phyloP scores from a whole-genome alignment of 2,113 vertebrate genomes.

The Tachuris rubrigastra region DNA sequence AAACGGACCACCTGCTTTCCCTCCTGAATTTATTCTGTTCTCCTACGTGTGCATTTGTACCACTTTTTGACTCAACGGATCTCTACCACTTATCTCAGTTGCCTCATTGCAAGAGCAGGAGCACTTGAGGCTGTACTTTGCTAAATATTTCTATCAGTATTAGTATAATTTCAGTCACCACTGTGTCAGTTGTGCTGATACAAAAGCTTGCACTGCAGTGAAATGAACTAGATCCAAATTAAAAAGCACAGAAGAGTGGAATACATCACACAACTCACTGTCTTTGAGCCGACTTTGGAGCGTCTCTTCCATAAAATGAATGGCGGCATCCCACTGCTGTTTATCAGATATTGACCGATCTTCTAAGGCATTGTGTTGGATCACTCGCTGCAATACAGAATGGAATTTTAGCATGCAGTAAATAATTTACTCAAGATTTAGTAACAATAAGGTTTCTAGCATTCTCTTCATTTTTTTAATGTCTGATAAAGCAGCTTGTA shows the following conservation, averaged over 20 bases:
- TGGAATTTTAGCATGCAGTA: rapidly evolving
- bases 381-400: conserved; percentile 83
- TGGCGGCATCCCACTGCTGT: conserved; percentile 97
- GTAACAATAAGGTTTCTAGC: neutral
- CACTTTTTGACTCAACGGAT: neutral
- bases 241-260: neutral
- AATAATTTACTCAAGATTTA: neutral
- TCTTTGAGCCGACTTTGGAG: conserved; percentile 92
- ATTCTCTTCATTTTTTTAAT: neutral
- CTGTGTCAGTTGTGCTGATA: neutral
- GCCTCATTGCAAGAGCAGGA: neutral
- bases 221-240: neutral
- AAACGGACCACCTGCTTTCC: neutral
- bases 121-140: neutral
- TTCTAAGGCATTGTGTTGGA: conserved; percentile 98
- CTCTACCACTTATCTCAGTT: neutral
- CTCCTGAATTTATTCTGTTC: neutral
- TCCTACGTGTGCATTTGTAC: neutral
- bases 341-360: conserved; percentile 98
- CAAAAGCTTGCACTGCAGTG: neutral
- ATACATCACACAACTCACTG: conserved; percentile 77
- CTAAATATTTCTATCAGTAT: neutral
- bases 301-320: conserved; percentile 98
- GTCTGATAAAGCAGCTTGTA: neutral
- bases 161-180: neutral